Percentiles rank a stretch among this genome's conserved stretches.
These are phyloP conservation scores for Atractosteus spatula DNA, from an alignment of 2,113 vertebrate species.

Conservation along the genomic window DNA sequence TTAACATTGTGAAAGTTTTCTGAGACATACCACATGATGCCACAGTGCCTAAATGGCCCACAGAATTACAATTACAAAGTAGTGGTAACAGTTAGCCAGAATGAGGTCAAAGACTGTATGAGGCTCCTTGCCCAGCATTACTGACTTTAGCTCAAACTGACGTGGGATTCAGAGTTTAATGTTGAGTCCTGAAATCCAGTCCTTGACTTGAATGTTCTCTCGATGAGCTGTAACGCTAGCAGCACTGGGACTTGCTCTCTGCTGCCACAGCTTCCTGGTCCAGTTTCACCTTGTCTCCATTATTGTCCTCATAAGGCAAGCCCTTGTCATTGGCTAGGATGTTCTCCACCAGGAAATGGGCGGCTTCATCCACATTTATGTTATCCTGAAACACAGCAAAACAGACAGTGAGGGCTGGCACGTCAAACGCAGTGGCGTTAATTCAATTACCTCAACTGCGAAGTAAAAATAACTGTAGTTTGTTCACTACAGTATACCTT, in stretches of 20 bases:
- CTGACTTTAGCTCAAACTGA: background rate
- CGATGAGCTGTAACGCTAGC: conserved; percentile 62
- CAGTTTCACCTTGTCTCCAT: conserved; percentile 81
- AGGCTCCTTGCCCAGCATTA: conserved; percentile 2
- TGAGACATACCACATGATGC: background rate
- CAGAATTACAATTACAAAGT: background rate
- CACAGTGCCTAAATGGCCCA: background rate
- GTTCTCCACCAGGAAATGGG: conserved; percentile 91
- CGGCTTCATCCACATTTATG: conserved; percentile 92
- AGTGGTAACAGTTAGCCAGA: conserved; percentile 9
- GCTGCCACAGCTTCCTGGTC: conserved; percentile 70
- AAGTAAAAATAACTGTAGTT: too few relatives aligned
- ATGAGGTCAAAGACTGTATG: background rate
- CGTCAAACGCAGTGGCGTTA: too few relatives aligned
- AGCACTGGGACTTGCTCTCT: conserved; percentile 88
- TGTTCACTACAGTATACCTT: too few relatives aligned
- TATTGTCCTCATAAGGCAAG: conserved; percentile 83
- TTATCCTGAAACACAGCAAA: conserved; percentile 77
- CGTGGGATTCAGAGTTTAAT: background rate
- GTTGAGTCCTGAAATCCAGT: conserved; percentile 29
- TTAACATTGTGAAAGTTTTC: background rate
- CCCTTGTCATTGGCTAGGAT: conserved; percentile 84
- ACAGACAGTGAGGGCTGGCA: conserved; percentile 7
- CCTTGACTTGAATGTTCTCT: background rate
- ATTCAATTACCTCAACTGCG: too few relatives aligned